These are phyloP conservation scores for Hystrix brachyura DNA, from an alignment of 2,113 vertebrate genomes.

Conservation along the genomic window DNA sequence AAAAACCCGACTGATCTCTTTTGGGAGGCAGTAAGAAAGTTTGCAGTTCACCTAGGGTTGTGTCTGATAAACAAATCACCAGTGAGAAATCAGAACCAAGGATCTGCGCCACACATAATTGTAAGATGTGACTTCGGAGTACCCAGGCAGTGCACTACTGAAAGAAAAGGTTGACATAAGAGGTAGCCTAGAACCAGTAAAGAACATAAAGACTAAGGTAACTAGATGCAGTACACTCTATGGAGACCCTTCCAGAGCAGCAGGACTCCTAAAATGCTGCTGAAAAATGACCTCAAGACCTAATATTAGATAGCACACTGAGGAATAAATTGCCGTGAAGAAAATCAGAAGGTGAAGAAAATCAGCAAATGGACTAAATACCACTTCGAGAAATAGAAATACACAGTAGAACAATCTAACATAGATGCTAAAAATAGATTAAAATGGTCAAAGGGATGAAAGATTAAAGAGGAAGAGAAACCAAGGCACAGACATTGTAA, in stretches of 20 bases:
- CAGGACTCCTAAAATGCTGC: not conserved
- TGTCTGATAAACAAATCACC: not conserved
- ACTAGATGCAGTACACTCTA: not conserved
- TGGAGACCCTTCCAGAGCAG: not conserved
- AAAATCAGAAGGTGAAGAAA: not conserved
- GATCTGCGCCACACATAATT: not conserved
- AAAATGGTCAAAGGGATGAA: not conserved
- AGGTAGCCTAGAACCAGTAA: not conserved
- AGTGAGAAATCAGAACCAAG: not conserved
- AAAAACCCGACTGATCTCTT: not conserved
- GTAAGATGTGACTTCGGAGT: not conserved
- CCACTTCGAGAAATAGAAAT: not conserved
- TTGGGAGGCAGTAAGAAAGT: not conserved
- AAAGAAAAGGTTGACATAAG: not conserved
- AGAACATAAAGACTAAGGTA: not conserved
- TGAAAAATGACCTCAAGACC: not conserved
- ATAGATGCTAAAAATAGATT: not conserved
- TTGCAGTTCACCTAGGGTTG: not conserved
- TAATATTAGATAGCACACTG: not conserved
- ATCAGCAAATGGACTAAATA: not conserved
- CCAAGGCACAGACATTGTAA: not conserved
- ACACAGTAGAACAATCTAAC: not conserved
- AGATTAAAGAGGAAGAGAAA: constrained; percentile 26
- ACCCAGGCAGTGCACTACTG: not conserved
- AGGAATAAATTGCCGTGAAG: not conserved